A percentile compares a stretch with the other conserved stretches of the same genome.
Conservation (phyloP, 2,113 vertebrate species). For the Macrotus californicus region DNA sequence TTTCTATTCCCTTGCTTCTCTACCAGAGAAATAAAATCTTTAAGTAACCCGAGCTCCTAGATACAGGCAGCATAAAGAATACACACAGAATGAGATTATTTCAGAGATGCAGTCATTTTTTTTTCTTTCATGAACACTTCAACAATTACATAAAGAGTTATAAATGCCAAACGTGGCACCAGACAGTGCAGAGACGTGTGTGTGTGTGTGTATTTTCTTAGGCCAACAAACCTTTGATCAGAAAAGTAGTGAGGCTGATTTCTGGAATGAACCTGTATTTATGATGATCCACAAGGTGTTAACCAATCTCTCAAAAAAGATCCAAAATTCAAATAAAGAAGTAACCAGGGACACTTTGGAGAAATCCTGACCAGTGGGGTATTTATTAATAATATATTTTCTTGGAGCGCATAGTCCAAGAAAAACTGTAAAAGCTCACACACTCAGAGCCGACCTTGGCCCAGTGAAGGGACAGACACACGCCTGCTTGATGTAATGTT, state of each 20-base stretch:
- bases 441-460: not conserved
- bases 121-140: not conserved
- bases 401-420: not conserved
- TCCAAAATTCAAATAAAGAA: constrained; percentile 2
- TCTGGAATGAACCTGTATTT: not conserved
- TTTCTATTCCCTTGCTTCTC: constrained; percentile 45
- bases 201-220: not conserved
- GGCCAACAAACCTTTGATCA: not conserved
- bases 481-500: not conserved
- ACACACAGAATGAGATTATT: not conserved
- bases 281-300: not conserved
- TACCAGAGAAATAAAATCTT: constrained; percentile 43
- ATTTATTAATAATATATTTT: not conserved
- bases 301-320: not conserved
- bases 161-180: not conserved
- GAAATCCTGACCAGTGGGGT: not conserved
- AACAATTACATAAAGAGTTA: not conserved
- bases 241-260: not conserved
- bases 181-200: not conserved
- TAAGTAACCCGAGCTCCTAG: constrained; percentile 35
- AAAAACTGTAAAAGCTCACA: not conserved
- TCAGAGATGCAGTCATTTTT: not conserved
- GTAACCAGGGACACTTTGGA: not conserved
- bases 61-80: not conserved
- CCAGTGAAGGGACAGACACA: not conserved